phyloP scores from a whole-genome alignment of 2,888 invertebrate genomes.

The Tetranychus piercei region DNA sequence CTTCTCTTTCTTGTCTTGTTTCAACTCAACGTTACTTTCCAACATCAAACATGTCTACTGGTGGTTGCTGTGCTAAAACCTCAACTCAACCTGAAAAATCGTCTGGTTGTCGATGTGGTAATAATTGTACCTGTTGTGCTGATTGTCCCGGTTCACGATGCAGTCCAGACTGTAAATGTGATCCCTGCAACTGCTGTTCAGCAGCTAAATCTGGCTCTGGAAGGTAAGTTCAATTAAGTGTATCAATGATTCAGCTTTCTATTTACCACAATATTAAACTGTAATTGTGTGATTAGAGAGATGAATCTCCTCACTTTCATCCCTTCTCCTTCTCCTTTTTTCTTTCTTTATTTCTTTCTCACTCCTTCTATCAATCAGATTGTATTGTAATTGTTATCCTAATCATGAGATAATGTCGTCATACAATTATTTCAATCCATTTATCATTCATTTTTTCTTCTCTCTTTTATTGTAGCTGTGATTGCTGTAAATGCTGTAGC shows the following conservation, averaged over 20 bases:
- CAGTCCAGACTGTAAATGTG: slow-evolving; percentile 10
- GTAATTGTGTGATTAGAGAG: background rate
- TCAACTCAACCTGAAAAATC: background rate
- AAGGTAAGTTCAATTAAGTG: background rate
- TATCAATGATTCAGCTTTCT: background rate
- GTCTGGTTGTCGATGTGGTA: background rate
- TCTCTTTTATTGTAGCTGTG: background rate
- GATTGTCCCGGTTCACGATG: slow-evolving; percentile 10
- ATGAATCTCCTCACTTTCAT: background rate
- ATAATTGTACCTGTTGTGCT: slow-evolving; percentile 1
- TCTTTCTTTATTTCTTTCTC: background rate
- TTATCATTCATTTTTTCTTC: background rate
- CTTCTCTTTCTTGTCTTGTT: background rate
- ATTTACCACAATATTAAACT: no score
- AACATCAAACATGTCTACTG: slow-evolving; percentile 1
- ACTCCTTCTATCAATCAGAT: background rate
- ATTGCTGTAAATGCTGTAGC: slow-evolving; percentile 10
- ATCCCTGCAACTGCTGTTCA: slow-evolving; percentile 5
- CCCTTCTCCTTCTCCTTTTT: background rate
- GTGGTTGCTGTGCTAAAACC: background rate
- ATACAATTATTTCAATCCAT: background rate
- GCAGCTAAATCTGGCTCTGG: background rate
- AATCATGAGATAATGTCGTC: no score
- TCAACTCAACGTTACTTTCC: background rate
- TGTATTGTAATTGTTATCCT: background rate